phyloP scores from a whole-genome alignment of 2,113 vertebrate genomes.

The Hystrix cristata region DNA sequence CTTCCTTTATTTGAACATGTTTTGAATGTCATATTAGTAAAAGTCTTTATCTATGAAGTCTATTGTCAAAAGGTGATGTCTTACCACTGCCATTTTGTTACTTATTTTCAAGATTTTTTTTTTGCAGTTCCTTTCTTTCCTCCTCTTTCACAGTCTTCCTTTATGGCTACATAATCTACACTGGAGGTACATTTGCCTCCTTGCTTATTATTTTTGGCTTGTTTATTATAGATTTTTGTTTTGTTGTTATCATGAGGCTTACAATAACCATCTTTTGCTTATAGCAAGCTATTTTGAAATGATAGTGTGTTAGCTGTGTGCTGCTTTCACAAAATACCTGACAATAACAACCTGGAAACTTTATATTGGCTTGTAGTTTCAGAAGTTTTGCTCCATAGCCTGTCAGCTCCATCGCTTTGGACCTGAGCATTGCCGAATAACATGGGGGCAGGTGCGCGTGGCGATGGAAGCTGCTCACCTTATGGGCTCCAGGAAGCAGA shows the following conservation, averaged over 20 bases:
- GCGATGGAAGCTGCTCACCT: too few species aligned
- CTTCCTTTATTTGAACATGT: neutral
- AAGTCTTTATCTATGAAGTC: neutral
- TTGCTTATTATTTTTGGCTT: neutral
- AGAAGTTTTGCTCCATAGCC: too few species aligned
- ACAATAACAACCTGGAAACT: neutral
- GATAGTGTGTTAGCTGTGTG: neutral
- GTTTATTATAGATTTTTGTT: neutral
- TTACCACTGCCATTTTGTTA: neutral
- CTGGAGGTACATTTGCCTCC: neutral
- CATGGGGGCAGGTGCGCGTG: too few species aligned
- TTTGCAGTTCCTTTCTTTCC: neutral
- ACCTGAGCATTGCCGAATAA: too few species aligned
- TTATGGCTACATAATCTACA: neutral
- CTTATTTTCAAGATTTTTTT: neutral
- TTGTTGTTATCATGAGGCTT: neutral
- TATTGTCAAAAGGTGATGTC: neutral
- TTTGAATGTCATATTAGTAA: neutral
- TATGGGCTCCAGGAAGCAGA: too few species aligned
- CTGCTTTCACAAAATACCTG: neutral
- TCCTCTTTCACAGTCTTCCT: neutral
- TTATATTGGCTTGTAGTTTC: neutral
- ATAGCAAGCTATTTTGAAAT: neutral
- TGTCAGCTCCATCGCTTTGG: too few species aligned
- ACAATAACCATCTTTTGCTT: neutral